A percentile compares a stretch with the other conserved stretches of the same genome.
Conservation (phyloP, 2,113 vertebrate genomes). For the Hylia prasina region DNA sequence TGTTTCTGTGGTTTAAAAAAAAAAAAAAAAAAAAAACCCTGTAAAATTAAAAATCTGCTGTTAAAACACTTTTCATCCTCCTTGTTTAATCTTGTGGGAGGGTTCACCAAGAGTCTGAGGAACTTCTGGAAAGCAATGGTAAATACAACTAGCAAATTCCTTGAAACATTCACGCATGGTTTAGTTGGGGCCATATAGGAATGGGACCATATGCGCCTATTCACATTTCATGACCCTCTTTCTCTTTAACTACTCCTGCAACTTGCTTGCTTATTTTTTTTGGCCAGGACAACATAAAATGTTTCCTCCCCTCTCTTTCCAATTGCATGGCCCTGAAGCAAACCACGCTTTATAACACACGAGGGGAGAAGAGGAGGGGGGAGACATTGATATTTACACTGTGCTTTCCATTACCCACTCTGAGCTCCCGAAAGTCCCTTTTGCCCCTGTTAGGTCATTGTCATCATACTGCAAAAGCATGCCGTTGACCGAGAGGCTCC, state of each 20-base stretch:
- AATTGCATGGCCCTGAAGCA: background rate
- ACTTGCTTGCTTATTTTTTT: background rate
- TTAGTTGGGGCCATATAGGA: background rate
- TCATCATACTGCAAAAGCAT: slow-evolving; percentile 89
- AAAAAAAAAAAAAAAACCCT: background rate
- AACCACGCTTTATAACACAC: background rate
- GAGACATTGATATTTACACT: slow-evolving; percentile 75
- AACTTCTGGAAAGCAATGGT: slow-evolving; percentile 42
- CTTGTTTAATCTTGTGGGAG: background rate
- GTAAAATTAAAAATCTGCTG: slow-evolving; percentile 15
- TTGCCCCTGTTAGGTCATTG: slow-evolving; percentile 76
- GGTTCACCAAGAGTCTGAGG: background rate
- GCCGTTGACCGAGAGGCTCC: slow-evolving; percentile 94
- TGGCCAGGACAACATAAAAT: background rate
- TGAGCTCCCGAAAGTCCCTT: slow-evolving; percentile 82
- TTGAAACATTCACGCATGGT: slow-evolving; percentile 6
- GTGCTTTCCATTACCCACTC: slow-evolving; percentile 99
- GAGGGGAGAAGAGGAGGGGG: background rate
- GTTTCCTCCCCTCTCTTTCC: background rate
- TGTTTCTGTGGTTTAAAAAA: background rate
- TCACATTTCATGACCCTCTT: slow-evolving; percentile 6
- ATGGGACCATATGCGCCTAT: slow-evolving; percentile 8
- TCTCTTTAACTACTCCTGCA: background rate
- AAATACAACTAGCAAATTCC: slow-evolving; percentile 30
- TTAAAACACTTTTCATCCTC: slow-evolving; percentile 3